phyloP scores from a whole-genome alignment of 37 sponge, comb jelly and placozoan species.

The Theonella swinhoei region DNA sequence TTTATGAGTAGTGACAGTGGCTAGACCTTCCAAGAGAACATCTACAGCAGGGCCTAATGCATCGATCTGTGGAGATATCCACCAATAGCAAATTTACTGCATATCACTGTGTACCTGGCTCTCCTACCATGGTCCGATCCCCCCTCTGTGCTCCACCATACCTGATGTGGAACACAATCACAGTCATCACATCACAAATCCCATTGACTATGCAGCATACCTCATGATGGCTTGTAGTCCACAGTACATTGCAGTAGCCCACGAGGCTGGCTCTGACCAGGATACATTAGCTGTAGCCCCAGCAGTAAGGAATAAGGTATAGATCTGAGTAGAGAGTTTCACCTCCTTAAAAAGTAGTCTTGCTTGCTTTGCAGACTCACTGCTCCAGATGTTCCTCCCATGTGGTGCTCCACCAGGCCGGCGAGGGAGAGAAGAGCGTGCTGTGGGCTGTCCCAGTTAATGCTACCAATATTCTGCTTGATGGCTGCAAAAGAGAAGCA shows the following conservation, averaged over 20 bases:
- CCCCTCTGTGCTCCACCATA: slow-evolving; percentile 82
- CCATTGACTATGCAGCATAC: slow-evolving; percentile 18
- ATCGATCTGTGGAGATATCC: slow-evolving; percentile 31
- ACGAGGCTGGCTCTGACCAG: slow-evolving; percentile 18
- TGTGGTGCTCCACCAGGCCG: slow-evolving; percentile 29
- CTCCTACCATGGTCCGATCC: slow-evolving; percentile 82
- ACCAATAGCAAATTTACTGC: background rate
- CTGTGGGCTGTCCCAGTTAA: slow-evolving; percentile 68
- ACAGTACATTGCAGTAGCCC: slow-evolving; percentile 44
- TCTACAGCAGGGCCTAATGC: slow-evolving; percentile 47
- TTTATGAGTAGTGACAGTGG: background rate
- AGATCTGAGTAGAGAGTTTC: slow-evolving; percentile 43
- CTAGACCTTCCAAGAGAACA: slow-evolving; percentile 17
- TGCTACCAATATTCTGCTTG: background rate
- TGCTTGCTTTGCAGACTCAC: slow-evolving; percentile 36
- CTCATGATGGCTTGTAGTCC: slow-evolving; percentile 65
- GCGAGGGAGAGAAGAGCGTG: slow-evolving; percentile 64
- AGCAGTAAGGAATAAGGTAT: slow-evolving; percentile 63
- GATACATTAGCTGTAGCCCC: slow-evolving; percentile 24
- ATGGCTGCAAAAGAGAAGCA: slow-evolving; percentile 20
- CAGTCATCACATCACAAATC: too few relatives aligned
- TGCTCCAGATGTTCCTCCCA: slow-evolving; percentile 92
- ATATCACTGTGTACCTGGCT: background rate
- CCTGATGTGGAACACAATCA: too few relatives aligned
- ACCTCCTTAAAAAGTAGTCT: background rate